phyloP scores from a whole-genome alignment of 2,797 vertebrate species.

The Lutjanus campechanus region DNA sequence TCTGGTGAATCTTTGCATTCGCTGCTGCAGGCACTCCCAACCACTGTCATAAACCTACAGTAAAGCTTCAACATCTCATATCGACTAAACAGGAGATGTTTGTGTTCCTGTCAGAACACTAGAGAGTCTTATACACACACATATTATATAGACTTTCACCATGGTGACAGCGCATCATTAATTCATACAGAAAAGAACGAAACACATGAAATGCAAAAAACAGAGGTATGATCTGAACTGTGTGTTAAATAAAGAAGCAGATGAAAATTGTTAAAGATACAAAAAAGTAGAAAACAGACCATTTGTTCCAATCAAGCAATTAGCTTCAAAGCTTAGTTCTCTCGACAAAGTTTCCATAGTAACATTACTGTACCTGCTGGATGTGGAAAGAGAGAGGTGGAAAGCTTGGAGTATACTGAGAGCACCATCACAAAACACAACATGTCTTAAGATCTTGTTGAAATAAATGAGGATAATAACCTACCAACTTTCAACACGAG shows the following conservation, averaged over 20 bases:
- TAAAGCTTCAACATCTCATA: slow-evolving; percentile 3
- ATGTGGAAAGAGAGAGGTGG: not conserved
- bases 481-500: not conserved
- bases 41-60: not conserved
- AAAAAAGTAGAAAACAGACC: not conserved
- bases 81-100: slow-evolving; percentile 1
- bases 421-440: slow-evolving; percentile 18
- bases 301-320: slow-evolving; percentile 39
- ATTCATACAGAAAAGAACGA: slow-evolving; percentile 43
- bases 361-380: slow-evolving; percentile 3
- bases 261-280: slow-evolving; percentile 8
- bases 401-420: slow-evolving; percentile 1
- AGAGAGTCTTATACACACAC: slow-evolving; percentile 6
- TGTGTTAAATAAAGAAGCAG: not conserved
- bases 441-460: not conserved
- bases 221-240: slow-evolving; percentile 23
- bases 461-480: slow-evolving; percentile 53
- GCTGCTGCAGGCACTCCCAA: not conserved
- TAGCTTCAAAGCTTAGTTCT: slow-evolving; percentile 28
- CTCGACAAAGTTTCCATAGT: slow-evolving; percentile 30
- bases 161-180: slow-evolving; percentile 45
- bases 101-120: slow-evolving; percentile 30
- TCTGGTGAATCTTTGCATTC: not conserved
- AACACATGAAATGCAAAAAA: slow-evolving; percentile 13
- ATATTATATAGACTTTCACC: slow-evolving; percentile 25